These are phyloP conservation scores for Glyptemys insculpta DNA, from an alignment of 2,797 vertebrate species.

Conservation along the genomic window DNA sequence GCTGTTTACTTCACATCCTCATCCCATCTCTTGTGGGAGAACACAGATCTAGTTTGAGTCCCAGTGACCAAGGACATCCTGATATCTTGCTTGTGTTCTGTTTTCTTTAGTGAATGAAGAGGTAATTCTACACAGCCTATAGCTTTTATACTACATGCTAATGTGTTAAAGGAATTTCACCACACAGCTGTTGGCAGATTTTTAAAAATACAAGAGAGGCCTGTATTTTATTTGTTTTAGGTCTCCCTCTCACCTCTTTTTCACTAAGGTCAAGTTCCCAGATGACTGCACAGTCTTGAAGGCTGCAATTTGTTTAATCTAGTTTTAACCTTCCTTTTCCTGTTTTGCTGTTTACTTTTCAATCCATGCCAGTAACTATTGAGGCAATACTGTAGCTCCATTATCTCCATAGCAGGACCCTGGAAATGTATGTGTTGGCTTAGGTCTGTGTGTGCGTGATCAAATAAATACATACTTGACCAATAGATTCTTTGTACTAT, in stretches of 20 bases:
- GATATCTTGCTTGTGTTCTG: constrained; percentile 38
- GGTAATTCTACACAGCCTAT: constrained; percentile 38
- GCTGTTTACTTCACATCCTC: neutral
- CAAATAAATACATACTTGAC: constrained; percentile 52
- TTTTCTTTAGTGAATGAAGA: constrained; percentile 47
- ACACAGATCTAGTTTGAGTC: constrained; percentile 42
- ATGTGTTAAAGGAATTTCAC: constrained; percentile 53
- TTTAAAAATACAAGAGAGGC: constrained; percentile 62
- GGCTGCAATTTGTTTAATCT: constrained; percentile 74
- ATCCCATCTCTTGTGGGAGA: constrained; percentile 28
- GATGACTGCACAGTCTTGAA: constrained; percentile 64
- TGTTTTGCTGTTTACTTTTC: constrained; percentile 69
- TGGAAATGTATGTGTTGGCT: constrained; percentile 68
- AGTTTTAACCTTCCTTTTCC: constrained; percentile 74
- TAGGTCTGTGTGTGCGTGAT: constrained; percentile 38
- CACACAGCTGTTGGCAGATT: constrained; percentile 47
- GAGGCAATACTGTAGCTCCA: constrained; percentile 68
- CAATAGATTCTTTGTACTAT: neutral
- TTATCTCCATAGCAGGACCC: constrained; percentile 71
- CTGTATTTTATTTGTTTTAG: constrained; percentile 66
- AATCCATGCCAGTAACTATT: constrained; percentile 59
- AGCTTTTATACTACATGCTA: neutral
- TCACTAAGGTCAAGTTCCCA: constrained; percentile 41
- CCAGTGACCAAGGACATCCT: constrained; percentile 21
- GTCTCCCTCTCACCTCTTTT: constrained; percentile 58